Conservation (phyloP, 1,140 invertebrate species). For the Epicauta chinensis region DNA sequence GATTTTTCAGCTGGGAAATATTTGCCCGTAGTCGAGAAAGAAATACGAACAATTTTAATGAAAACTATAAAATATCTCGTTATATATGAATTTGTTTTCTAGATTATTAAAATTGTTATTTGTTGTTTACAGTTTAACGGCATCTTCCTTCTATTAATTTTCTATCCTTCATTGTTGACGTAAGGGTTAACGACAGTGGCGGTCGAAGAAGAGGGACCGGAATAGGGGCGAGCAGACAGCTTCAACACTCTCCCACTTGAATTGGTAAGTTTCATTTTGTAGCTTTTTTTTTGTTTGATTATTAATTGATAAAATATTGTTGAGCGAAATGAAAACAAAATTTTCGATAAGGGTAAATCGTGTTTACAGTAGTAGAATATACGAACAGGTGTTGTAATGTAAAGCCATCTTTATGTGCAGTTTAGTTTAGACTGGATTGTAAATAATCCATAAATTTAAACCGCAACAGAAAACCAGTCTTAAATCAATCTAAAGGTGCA, state of each 20-base stretch:
- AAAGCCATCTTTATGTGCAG: too few species aligned
- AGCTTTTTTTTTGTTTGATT: not conserved
- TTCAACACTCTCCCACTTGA: not conserved
- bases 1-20: conserved; percentile 21
- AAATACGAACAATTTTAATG: conserved; percentile 23
- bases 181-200: conserved; percentile 5
- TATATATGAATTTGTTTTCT: conserved; percentile 18
- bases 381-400: too few species aligned
- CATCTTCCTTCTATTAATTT: conserved; percentile 2
- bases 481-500: too few species aligned
- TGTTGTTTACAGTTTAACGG: conserved; percentile 22
- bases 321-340: too few species aligned
- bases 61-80: conserved; percentile 25
- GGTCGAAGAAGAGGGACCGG: conserved; percentile 9
- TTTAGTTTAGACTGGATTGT: too few species aligned
- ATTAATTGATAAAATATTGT: too few species aligned
- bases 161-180: conserved; percentile 5
- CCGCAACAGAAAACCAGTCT: too few species aligned
- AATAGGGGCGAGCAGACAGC: conserved; percentile 8
- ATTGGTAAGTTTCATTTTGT: conserved; percentile 5
- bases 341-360: too few species aligned
- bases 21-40: conserved; percentile 17
- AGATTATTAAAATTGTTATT: conserved; percentile 25
- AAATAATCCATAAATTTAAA: too few species aligned
- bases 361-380: too few species aligned